Base-by-base conservation (phyloP, 2,113 vertebrate species). In the Pseudopodoces humilis region DNA sequence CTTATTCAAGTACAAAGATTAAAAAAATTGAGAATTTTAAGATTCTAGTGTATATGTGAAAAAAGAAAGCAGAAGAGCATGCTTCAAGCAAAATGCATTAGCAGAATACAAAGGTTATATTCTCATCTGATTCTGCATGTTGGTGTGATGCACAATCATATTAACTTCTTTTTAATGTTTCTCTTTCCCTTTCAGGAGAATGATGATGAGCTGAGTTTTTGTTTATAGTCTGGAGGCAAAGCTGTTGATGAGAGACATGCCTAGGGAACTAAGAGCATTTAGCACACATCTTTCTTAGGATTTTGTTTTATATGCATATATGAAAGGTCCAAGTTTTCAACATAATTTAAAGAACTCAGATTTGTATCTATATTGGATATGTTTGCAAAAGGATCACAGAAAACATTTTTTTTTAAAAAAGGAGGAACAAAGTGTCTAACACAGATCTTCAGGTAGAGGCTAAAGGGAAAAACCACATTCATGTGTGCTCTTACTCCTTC, bases 131-230 rank as follows among this genome's bases (percentile, higher is more conserved):
- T 81, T 77, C 50, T 74, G 10, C 2, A 2, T 31, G 15, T 60
- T 72, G 60, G 6, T 28, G 23, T n/a, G 25, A 35, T 59, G 31
- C 23, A 90, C 41, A 68, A 84, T 50, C 7, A 25, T n/a, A 68
- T 58, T 28, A 17, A 60, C 50, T 25, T 43, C 18, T 44, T 69
- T 76, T 56, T 11, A 68, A 39, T 47, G 33, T 24, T 74, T 93
- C 88, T 77, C 55, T 53, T 93, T 96, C 41, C 56, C n/a, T 94
- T 90, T 83, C 56, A 90, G 81, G 30, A 84, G 60, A 86, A 90
- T 82, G 59, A 27, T 93, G 67, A 92, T 85, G 60, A 78, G 62
- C 31, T 92, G 47, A 91, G 41, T 91, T 68, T 72, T 43, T 62
- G 17, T 86, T 92, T 93, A 67, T 83, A 31, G n/a, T 83, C 62